phyloP scores from a whole-genome alignment of 2,113 vertebrate genomes.

The Gopherus evgoodei region DNA sequence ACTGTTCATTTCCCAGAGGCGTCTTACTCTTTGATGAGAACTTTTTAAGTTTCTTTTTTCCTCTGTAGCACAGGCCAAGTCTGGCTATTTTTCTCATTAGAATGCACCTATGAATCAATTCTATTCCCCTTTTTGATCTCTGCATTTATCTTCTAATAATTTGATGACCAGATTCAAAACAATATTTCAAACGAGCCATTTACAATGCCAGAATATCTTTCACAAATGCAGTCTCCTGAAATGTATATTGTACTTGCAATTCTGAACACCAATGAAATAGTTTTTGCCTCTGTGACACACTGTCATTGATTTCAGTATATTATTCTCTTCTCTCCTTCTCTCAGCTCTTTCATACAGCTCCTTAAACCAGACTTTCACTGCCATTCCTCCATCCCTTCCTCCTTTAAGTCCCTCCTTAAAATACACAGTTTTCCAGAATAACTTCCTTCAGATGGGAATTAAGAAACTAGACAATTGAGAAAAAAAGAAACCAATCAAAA shows the following conservation, averaged over 20 bases:
- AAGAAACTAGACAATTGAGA: background rate
- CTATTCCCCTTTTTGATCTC: constrained; percentile 18
- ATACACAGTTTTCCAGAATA: background rate
- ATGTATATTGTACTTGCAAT: background rate
- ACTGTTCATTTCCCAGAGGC: constrained; percentile 67
- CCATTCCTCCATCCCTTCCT: background rate
- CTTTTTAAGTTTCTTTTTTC: constrained; percentile 56
- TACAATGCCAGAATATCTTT: constrained; percentile 17
- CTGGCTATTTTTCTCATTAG: background rate
- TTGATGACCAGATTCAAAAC: background rate
- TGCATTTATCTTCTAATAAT: constrained; percentile 7
- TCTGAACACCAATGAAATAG: constrained; percentile 2
- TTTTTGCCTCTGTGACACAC: background rate
- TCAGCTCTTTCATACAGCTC: background rate
- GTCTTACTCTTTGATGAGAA: constrained; percentile 64
- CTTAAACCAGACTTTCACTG: background rate
- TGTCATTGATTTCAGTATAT: background rate
- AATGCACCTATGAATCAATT: constrained; percentile 28
- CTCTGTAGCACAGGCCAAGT: constrained; percentile 24
- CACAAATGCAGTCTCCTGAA: constrained; percentile 32
- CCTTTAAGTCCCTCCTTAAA: background rate
- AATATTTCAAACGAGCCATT: background rate
- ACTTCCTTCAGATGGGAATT: background rate
- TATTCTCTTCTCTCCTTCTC: background rate
- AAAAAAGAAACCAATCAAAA: background rate